Base-by-base conservation (phyloP, 2,888 invertebrate genomes). In the Trissolcus brochymenae region DNA sequence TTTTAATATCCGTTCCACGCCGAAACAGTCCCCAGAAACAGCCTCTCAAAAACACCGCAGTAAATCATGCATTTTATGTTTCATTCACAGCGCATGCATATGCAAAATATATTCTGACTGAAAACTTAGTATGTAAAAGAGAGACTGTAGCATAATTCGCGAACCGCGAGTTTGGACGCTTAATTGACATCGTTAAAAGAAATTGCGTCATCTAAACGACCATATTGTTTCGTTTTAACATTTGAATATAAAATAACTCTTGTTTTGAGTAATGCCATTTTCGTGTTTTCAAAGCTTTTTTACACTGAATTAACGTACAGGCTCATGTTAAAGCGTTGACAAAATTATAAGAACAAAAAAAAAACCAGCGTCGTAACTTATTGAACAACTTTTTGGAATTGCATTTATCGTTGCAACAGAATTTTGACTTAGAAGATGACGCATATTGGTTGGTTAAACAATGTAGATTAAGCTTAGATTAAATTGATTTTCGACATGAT, bases 111-210 rank as follows among this genome's bases (percentile, higher is more conserved):
- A 67, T 54, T 41, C 65, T 21, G 19, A 21, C 40, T 21, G 35
- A 25, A n/a, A n/a, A 50, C 55, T 71, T 66, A 57, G 62, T 57
- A 67, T 64, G 67, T 67, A 76, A 76, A 76, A 67, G 59, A 70
- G 60, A 46, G 9, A n/a, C 53, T 29, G 54, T 50, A 60, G 60
- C 60, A 62, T 57, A 61, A 76, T 65, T 76, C 65, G 60, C 35
- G 54, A 75, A 75, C 55, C 70, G 55, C 54, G 21, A 66, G 65
- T 76, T 76, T 57, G 67, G 62, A 41, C 62, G 35, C 43, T 67
- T 72, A 71, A 76, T 72, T 72, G 72, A 43, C 60, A 49, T 76
- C 70, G 72, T 72, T 67, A 68, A 68, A 72, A 72, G 35, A 60
- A 76, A 67, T 59, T n/a, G 66, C 67, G 71, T 41, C 71, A 72